Evolutionary conservation across 2,797 vertebrate species (phyloP), one percentile per base, ranked within the genome.

Genomic region (Botia kubotai): DNA sequence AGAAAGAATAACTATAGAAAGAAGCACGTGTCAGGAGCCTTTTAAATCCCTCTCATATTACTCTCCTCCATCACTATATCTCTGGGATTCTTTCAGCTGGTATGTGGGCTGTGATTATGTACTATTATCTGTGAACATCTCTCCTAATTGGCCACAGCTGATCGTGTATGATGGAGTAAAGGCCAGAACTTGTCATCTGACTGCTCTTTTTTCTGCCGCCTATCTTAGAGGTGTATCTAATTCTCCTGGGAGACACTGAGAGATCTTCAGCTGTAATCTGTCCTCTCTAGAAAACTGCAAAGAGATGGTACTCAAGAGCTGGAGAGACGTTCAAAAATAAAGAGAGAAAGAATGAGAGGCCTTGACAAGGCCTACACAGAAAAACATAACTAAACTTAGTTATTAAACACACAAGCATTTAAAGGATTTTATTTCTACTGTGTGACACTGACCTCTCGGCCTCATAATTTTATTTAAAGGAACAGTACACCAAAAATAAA

Each of bases 121-220:
- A 33, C 16, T 16, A 63, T 87, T 89, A 89, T 90, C 85, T 90
- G 87, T 86, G 83, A 89, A 85, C 71, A 86, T 83, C 87, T 84
- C 53, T 21, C 84, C 85, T 93, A 93, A 94, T 92, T 91, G 90
- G 89, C 87, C 87, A 83, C 86, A 91, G 88, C 90, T 91, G 92
- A 92, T 90, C 89, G 88, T 84, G 82, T 75, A 83, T 83, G 83
- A 77, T 83, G 60, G 10, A 76, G 83, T 81, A 90, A 92, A 93
- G 90, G 91, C 87, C 89, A 92, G 77, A 85, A 87, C 83, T 87
- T 76, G 58, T 77, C 71, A 60, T 79, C 65, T 21, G 26, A 72
- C 19, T 57, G 73, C 14, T 73, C 62, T 77, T 74, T 26, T 83
- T 72, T 23, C 29, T 26, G 23, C 46, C 14, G 29, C 19, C 46